Conservation (phyloP, 2,888 invertebrate species). For the Cryptus armator region DNA sequence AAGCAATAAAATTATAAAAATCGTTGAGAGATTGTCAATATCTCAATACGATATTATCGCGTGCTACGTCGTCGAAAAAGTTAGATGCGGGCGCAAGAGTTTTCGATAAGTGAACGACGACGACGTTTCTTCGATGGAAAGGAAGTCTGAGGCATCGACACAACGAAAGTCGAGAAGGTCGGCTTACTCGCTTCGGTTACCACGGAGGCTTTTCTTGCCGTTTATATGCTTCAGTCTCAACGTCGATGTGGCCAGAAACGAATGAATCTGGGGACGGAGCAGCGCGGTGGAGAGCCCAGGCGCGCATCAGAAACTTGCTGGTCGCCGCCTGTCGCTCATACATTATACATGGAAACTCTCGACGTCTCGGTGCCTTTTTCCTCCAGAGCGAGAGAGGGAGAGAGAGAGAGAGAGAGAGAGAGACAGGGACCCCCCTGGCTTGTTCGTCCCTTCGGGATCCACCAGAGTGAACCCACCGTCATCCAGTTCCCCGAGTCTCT, state of each 20-base stretch:
- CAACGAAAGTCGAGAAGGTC: slow-evolving; percentile 53
- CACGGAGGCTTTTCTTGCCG: slow-evolving; percentile 11
- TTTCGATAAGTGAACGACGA: slow-evolving; percentile 51
- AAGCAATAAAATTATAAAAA: too few relatives aligned
- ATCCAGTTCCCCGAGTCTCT: not conserved
- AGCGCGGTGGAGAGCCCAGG: slow-evolving; percentile 20
- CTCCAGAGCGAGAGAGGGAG: slow-evolving; percentile 9
- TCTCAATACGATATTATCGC: not conserved
- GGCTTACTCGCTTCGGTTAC: slow-evolving; percentile 21
- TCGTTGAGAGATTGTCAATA: not conserved
- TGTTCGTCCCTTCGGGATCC: slow-evolving; percentile 63
- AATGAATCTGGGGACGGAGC: slow-evolving; percentile 27
- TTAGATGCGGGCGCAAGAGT: slow-evolving; percentile 17
- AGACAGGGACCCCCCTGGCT: slow-evolving; percentile 56
- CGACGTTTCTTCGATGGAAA: not conserved
- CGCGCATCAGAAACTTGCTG: slow-evolving; percentile 50
- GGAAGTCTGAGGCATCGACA: slow-evolving; percentile 23
- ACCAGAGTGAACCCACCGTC: slow-evolving; percentile 6
- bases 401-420: too few relatives aligned
- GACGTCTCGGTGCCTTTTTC: slow-evolving; percentile 76
- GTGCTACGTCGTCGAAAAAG: not conserved
- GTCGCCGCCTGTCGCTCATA: slow-evolving; percentile 71
- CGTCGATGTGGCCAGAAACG: slow-evolving; percentile 13
- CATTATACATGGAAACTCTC: slow-evolving; percentile 82
- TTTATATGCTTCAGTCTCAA: slow-evolving; percentile 37